phyloP scores from a whole-genome alignment of 2,113 vertebrate genomes.

The Axis porcinus region DNA sequence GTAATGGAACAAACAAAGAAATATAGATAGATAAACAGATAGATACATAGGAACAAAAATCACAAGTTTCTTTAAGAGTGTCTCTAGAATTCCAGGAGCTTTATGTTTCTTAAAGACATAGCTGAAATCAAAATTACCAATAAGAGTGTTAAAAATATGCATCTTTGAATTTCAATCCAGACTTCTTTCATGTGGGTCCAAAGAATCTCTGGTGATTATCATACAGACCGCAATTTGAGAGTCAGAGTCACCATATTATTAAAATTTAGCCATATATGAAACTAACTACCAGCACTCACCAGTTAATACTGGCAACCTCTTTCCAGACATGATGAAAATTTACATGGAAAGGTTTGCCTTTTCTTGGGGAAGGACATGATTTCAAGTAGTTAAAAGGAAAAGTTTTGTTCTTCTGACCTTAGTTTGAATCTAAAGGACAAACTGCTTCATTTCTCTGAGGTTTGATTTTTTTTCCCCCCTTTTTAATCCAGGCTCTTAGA shows the following conservation, averaged over 20 bases:
- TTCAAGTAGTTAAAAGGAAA: neutral
- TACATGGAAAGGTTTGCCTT: neutral
- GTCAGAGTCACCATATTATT: neutral
- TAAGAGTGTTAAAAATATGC: neutral
- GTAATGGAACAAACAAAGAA: neutral
- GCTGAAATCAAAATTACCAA: neutral
- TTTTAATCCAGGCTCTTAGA: neutral
- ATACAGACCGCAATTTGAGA: neutral
- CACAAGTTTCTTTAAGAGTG: neutral
- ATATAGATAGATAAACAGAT: neutral
- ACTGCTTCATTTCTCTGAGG: neutral
- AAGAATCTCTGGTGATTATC: neutral
- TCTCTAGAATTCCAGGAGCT: neutral
- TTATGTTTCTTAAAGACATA: neutral
- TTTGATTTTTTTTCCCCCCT: neutral
- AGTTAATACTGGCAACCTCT: neutral
- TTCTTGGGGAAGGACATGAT: neutral
- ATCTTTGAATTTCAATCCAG: neutral
- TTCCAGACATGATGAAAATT: neutral
- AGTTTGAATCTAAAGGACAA: neutral
- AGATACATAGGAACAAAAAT: neutral
- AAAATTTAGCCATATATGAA: neutral
- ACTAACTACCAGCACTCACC: neutral
- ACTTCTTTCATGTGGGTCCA: neutral
- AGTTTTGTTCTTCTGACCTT: neutral